Conservation (phyloP, 2,797 vertebrate species). For the Periparus ater region DNA sequence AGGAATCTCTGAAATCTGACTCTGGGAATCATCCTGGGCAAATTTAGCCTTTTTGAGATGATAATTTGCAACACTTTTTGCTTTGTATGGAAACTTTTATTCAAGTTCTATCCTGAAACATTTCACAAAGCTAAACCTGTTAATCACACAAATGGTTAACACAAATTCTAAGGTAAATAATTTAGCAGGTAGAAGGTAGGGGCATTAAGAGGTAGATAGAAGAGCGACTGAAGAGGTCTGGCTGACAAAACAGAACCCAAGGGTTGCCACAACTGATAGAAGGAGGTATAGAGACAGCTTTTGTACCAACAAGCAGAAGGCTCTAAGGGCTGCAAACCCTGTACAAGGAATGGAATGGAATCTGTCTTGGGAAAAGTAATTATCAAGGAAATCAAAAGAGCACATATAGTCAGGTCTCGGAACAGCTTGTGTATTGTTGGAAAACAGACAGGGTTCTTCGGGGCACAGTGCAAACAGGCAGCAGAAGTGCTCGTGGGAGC, state of each 20-base stretch:
- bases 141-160: not conserved
- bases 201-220: constrained; percentile 24
- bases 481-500: rapidly evolving
- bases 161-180: not conserved
- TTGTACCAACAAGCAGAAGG: not conserved
- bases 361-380: not conserved
- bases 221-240: not conserved
- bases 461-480: not conserved
- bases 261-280: not conserved
- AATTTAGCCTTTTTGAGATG: not conserved
- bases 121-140: not conserved
- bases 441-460: not conserved
- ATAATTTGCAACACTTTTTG: not conserved
- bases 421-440: not conserved
- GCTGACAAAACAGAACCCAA: not conserved
- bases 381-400: not conserved
- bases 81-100: not conserved
- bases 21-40: not conserved
- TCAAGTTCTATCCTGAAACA: not conserved
- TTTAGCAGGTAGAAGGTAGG: not conserved
- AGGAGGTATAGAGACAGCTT: not conserved
- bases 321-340: not conserved
- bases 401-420: not conserved
- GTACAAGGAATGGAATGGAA: not conserved
- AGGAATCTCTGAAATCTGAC: not conserved